Conservation (phyloP, 2,113 vertebrate species). For the Cygnus atratus region DNA sequence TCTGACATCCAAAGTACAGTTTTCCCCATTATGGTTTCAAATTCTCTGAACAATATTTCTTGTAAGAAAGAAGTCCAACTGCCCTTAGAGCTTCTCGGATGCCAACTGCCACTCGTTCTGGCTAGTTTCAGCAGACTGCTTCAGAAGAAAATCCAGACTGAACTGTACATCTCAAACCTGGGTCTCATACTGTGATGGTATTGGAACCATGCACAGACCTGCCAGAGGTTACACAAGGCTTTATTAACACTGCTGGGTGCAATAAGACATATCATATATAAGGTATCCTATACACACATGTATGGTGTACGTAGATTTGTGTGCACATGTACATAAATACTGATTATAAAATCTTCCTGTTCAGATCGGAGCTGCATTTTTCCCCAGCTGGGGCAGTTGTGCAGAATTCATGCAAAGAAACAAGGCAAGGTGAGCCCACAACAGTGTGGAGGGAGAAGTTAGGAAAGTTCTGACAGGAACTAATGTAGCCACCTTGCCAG, state of each 20-base stretch:
- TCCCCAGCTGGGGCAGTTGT: neutral
- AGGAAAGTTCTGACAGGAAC: neutral
- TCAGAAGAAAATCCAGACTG: neutral
- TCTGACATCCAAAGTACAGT: neutral
- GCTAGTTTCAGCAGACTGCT: neutral
- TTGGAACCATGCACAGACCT: neutral
- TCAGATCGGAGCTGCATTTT: neutral
- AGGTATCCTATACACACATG: neutral
- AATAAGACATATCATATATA: neutral
- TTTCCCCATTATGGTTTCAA: neutral
- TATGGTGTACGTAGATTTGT: neutral
- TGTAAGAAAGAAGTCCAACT: neutral
- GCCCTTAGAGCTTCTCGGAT: constrained; percentile 4
- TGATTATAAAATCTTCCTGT: neutral
- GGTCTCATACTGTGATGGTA: neutral
- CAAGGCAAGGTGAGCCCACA: neutral
- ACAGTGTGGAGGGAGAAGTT: neutral
- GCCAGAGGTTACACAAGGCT: neutral
- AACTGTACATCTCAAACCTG: neutral
- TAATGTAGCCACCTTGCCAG: neutral
- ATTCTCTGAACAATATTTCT: neutral
- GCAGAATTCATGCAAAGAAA: neutral
- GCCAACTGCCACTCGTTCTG: constrained; percentile 21
- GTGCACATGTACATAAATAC: neutral
- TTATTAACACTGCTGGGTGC: neutral